A percentile compares a stretch with the other conserved stretches of the same genome.
These are phyloP conservation scores for Mormyrus proboscirostris DNA, from an alignment of 2,797 vertebrate species.

Conservation along the genomic window DNA sequence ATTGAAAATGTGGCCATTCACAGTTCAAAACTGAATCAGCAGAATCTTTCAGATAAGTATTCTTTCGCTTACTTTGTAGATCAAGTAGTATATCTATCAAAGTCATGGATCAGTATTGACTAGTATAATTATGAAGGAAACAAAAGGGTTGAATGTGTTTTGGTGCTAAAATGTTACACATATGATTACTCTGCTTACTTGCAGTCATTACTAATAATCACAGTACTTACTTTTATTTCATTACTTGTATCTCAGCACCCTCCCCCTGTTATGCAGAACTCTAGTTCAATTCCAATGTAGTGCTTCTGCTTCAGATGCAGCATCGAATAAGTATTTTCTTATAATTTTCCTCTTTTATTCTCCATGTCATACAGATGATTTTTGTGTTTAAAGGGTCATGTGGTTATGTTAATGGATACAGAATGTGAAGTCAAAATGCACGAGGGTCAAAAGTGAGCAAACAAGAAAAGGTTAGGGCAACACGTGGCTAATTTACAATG, in stretches of 20 bases:
- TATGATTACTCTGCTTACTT: background rate
- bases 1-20: background rate
- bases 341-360: background rate
- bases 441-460: background rate
- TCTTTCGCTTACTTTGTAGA: background rate
- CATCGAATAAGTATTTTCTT: background rate
- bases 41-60: background rate
- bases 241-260: background rate
- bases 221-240: background rate
- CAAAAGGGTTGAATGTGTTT: background rate
- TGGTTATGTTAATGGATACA: background rate
- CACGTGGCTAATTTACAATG: background rate
- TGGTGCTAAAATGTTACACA: slow-evolving; percentile 1
- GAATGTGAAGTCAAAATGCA: background rate
- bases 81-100: background rate
- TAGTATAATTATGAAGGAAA: background rate
- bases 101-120: background rate
- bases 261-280: background rate
- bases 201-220: background rate
- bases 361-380: background rate
- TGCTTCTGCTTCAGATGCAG: background rate
- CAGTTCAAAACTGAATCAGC: background rate
- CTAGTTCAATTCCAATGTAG: background rate
- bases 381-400: background rate
- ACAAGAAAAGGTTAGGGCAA: background rate